Conservation (phyloP, 2,888 invertebrate species). For the Drosophila kanekoi region DNA sequence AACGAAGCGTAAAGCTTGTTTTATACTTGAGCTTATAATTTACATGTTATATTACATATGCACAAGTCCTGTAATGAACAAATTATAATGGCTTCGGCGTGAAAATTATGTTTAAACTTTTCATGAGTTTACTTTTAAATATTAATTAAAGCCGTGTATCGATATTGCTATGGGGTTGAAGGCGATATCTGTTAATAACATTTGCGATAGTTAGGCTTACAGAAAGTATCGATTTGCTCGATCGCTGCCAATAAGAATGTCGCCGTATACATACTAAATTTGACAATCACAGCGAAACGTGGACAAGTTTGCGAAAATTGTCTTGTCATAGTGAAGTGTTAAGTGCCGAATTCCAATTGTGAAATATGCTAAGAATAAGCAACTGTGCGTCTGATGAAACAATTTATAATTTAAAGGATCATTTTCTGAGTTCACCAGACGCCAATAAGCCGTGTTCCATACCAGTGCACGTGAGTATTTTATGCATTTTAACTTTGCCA, state of each 20-base stretch:
- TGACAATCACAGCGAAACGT: neutral
- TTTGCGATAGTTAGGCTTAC: neutral
- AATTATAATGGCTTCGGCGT: constrained; percentile 43
- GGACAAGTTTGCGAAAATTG: neutral
- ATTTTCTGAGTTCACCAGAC: neutral
- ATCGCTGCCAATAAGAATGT: neutral
- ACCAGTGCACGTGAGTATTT: neutral
- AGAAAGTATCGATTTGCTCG: neutral
- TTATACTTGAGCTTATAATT: constrained; percentile 57
- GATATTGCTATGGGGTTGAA: neutral
- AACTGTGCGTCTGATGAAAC: neutral
- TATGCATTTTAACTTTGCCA: neutral
- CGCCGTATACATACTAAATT: neutral
- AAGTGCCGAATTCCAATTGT: neutral
- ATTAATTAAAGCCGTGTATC: constrained; percentile 9
- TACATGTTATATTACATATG: constrained; percentile 54
- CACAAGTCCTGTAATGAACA: constrained; percentile 41
- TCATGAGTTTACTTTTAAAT: neutral
- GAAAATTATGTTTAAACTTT: neutral
- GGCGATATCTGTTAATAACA: neutral
- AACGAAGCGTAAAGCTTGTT: constrained; percentile 66
- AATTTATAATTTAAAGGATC: neutral
- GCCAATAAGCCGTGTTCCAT: neutral
- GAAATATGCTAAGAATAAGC: neutral
- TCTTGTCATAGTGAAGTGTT: neutral